Evolutionary conservation across 2,888 invertebrate species (phyloP).

Genomic region (Cheilosia pagana): DNA sequence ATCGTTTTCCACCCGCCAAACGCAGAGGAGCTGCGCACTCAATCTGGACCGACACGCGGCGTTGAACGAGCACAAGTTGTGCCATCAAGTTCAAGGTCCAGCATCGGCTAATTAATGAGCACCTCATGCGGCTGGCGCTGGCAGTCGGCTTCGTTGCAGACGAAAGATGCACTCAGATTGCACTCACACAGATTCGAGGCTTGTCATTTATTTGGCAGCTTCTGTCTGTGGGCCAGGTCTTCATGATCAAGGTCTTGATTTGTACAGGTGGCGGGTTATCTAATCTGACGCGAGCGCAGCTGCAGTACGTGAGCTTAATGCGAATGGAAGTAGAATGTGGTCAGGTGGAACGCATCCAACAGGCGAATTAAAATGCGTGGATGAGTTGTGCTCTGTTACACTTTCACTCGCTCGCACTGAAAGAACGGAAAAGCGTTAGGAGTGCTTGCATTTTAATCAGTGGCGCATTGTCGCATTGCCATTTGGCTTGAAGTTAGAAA

Average conservation of each 20-base stretch:
- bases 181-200: slow-evolving; percentile 51
- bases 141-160: background rate
- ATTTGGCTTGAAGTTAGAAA: slow-evolving; percentile 22
- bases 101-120: slow-evolving; percentile 65
- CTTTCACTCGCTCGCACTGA: slow-evolving; percentile 59
- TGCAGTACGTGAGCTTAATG: slow-evolving; percentile 56
- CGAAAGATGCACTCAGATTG: slow-evolving; percentile 50
- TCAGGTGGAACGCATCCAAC: slow-evolving; percentile 56
- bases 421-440: slow-evolving; percentile 51
- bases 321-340: slow-evolving; percentile 39
- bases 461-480: background rate
- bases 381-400: slow-evolving; percentile 45
- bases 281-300: slow-evolving; percentile 26
- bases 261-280: slow-evolving; percentile 34
- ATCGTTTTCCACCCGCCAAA: slow-evolving; percentile 55
- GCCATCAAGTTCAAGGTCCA: slow-evolving; percentile 69
- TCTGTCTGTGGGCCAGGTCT: background rate
- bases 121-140: slow-evolving; percentile 33
- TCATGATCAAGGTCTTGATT: slow-evolving; percentile 39
- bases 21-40: background rate
- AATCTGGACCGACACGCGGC: slow-evolving; percentile 44
- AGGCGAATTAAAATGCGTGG: slow-evolving; percentile 68
- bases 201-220: slow-evolving; percentile 64
- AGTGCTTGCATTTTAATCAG: slow-evolving; percentile 36
- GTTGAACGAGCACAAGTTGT: slow-evolving; percentile 24